phyloP scores from a whole-genome alignment of 1,140 invertebrate genomes.

The Ooceraea biroi region DNA sequence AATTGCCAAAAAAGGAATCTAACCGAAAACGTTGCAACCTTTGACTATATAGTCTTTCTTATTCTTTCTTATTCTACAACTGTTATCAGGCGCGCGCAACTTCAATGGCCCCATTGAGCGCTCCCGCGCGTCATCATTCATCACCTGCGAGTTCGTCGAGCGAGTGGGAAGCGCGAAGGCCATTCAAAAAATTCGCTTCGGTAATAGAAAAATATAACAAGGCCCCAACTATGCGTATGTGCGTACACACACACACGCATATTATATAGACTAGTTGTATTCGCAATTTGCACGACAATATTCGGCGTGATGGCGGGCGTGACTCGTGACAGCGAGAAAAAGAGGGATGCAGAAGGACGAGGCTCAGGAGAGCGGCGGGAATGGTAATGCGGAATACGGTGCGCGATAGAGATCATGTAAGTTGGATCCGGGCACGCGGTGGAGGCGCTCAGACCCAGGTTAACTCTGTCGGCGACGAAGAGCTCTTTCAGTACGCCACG shows the following conservation, averaged over 20 bases:
- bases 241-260: background rate
- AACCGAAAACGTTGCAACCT: too few relatives aligned
- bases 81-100: background rate
- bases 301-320: background rate
- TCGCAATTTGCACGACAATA: slow-evolving; percentile 56
- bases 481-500: slow-evolving; percentile 68
- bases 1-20: too few relatives aligned
- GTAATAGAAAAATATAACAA: slow-evolving; percentile 5
- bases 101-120: background rate
- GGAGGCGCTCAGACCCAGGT: slow-evolving; percentile 59
- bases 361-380: background rate
- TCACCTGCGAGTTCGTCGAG: background rate
- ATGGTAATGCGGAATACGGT: background rate
- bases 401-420: background rate
- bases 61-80: too few relatives aligned
- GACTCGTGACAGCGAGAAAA: background rate
- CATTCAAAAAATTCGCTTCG: slow-evolving; percentile 47
- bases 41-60: too few relatives aligned
- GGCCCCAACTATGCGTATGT: background rate
- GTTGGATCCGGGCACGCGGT: background rate
- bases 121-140: background rate
- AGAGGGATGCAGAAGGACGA: background rate
- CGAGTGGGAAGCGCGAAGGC: slow-evolving; percentile 4
- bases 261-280: slow-evolving; percentile 43
- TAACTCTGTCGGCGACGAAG: slow-evolving; percentile 43